Evolutionary conservation across 2,888 invertebrate species (phyloP), one percentile per base, ranked within the genome.

Genomic region (Mamestra brassicae): DNA sequence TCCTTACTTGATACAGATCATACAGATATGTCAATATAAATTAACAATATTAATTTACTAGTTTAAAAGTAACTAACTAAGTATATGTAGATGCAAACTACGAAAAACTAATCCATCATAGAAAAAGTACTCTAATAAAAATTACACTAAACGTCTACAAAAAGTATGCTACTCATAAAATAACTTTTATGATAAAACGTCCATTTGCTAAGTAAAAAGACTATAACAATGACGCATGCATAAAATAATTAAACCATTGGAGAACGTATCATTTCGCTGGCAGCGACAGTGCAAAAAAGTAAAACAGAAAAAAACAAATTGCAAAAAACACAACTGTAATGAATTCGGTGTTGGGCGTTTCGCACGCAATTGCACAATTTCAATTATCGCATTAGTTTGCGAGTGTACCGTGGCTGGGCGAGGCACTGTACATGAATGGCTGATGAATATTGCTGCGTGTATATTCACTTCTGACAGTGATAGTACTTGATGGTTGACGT

Each of bases 281-380:
- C 89, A 89, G 89, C 89, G 90, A 91, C 90, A 89, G 75, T 87
- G 89, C 87, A 91, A 87, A 92, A 92, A 85, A 79, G 76, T 73
- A 62, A 84, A 83, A 83, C 66, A 61, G 64, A 84, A 92, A 93
- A 89, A 92, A 90, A 91, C 89, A 91, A 93, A 93, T 90, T 92
- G 92, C 92, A 91, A 93, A 95, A 94, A 94, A 95, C 92, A 92
- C 90, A 91, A 88, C 90, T 88, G 92, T 96, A 96, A 96, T 96
- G 96, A 96, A 95, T 96, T 95, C 93, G 94, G 93, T 87, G 93
- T 91, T 91, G 92, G 90, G 91, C 91, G 93, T 94, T 95, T 96
- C 92, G 96, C 96, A 97, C 96, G 96, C 96, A 95, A 96, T 96
- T 96, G 96, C 96, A 96, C 96, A 95, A 95, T 96, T 96, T 96